Base-by-base conservation (phyloP, 1,140 invertebrate species). In the Homarus americanus region DNA sequence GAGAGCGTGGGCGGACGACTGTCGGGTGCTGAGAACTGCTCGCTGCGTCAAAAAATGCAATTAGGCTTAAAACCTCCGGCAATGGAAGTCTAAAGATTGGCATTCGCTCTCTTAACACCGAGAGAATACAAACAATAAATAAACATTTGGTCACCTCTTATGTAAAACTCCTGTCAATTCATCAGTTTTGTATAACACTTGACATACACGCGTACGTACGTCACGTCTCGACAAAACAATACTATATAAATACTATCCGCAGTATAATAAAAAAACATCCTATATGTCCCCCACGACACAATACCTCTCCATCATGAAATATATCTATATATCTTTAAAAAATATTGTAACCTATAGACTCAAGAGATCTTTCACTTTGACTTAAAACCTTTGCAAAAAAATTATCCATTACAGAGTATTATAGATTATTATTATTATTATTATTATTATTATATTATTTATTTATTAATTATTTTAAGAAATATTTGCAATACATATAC, bases 111-210 rank as follows among this genome's bases (percentile, higher is more conserved):
- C 69, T 44, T 85, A 85, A 85, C 72, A 69, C 53, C 69, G 63
- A 73, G 72, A 85, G 44, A 85, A 72, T 36, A 72, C 49, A 85
- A 85, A 73, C 75, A 85, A 85, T 85, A 85, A 84, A 85, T 73
- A 73, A 85, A 85, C 83, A 85, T 36, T 75, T 85, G 44, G 69
- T 72, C 66, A 75, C 40, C 34, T 85, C 72, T 72, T 84, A 73
- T 85, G 83, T 85, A 85, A 85, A 73, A 85, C 75, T 85, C 83
- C 53, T 73, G 75, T 75, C 12, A 85, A 85, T 69, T 75, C 41
- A 49, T 72, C 49, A 49, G 20, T 32, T 72, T 73, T 53, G 66
- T 53, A 85, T 85, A 36, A 85, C 69, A 85, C 49, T 75, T 75
- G 66, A 72, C 41, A 85, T 73, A n/a, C n/a, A n/a, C n/a, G n/a